Evolutionary conservation across 2,797 vertebrate species (phyloP).

Genomic region (Buphagus erythrorhynchus): DNA sequence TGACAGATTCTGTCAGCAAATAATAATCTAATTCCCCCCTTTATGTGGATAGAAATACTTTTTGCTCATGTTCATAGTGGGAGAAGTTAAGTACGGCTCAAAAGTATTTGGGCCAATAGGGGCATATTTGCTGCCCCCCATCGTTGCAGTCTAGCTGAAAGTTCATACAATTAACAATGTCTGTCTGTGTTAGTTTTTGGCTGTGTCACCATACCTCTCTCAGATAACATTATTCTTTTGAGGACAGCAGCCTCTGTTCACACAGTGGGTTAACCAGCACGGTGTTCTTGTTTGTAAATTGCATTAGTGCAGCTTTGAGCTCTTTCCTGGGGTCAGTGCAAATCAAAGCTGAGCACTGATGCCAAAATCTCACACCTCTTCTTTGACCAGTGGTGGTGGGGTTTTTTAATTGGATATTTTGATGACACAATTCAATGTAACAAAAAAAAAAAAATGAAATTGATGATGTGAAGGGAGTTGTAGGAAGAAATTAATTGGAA

Average conservation of each 20-base stretch:
- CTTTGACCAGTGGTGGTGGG: background rate
- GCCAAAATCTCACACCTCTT: background rate
- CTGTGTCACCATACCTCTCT: background rate
- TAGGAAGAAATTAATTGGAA: background rate
- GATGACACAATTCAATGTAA: background rate
- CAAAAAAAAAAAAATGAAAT: fast-evolving
- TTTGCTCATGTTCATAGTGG: fast-evolving
- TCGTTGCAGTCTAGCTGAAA: background rate
- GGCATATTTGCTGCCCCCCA: background rate
- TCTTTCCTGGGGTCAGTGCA: background rate
- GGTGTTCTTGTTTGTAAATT: background rate
- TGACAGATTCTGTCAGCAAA: background rate
- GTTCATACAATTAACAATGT: background rate
- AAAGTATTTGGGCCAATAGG: background rate
- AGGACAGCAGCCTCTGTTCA: background rate
- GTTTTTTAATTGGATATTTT: background rate
- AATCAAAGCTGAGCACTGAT: background rate
- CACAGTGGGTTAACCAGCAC: background rate
- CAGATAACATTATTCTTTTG: background rate
- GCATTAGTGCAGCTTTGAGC: background rate
- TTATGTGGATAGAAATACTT: background rate
- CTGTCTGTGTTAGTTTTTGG: background rate
- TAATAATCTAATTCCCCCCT: background rate
- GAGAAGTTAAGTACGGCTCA: background rate
- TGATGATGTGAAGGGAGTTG: background rate